These are phyloP conservation scores for Catostomus latipinnis DNA, from an alignment of 2,797 vertebrate genomes.

Conservation along the genomic window DNA sequence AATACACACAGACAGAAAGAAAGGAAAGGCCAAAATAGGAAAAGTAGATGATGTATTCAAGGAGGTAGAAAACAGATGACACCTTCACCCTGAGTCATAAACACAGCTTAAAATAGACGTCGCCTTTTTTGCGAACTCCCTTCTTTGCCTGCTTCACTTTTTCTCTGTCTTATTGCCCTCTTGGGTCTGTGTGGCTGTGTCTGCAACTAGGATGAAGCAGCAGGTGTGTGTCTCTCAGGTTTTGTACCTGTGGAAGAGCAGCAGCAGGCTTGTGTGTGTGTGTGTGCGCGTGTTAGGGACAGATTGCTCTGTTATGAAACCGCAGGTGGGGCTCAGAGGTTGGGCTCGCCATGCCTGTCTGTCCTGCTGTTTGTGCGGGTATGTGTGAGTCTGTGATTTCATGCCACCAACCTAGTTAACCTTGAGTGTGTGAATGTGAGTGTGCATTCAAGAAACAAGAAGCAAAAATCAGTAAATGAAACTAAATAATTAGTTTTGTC, in stretches of 20 bases:
- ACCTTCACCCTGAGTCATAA: background rate
- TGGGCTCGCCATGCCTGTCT: conserved; percentile 18
- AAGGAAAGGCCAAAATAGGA: background rate
- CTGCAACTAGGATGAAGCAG: conserved; percentile 47
- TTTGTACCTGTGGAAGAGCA: conserved; percentile 53
- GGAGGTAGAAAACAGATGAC: conserved; percentile 5
- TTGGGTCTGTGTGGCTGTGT: conserved; percentile 24
- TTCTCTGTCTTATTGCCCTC: conserved; percentile 34
- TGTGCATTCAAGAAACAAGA: background rate
- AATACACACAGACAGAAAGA: background rate
- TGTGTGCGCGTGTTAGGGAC: conserved; percentile 34
- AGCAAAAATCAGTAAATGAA: background rate
- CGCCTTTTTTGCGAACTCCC: background rate
- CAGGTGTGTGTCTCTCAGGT: conserved; percentile 57
- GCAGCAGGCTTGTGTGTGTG: conserved; percentile 47
- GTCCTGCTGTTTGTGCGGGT: conserved; percentile 43
- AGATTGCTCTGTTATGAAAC: conserved; percentile 41
- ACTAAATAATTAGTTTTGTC: too few species aligned
- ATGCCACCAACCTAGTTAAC: conserved; percentile 48
- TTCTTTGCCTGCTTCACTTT: background rate
- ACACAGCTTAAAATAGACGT: conserved; percentile 16
- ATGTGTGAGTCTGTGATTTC: conserved; percentile 30
- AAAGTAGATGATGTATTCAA: background rate
- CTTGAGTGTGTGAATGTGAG: conserved; percentile 34
- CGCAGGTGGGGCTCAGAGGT: conserved; percentile 34